Evolutionary conservation across 2,113 vertebrate genomes (phyloP).

Genomic region (Rafetus swinhoei): DNA sequence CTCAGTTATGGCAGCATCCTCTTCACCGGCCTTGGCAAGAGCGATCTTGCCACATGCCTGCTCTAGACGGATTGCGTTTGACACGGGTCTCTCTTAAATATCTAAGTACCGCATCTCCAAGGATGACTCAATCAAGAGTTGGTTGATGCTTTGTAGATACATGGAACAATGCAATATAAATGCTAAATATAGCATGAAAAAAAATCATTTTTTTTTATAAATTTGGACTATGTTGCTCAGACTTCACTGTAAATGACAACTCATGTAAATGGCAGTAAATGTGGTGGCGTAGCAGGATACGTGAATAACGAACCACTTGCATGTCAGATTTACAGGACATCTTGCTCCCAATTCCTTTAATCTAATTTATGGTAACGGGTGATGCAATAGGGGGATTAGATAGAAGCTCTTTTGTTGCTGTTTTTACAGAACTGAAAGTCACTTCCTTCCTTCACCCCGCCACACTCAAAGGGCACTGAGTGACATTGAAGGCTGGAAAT

Average conservation of each 20-base stretch:
- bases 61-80: not conserved
- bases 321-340: not conserved
- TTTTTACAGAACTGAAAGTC: not conserved
- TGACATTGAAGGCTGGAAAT: not conserved
- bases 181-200: not conserved
- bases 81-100: not conserved
- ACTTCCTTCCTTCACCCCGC: not conserved
- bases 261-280: not conserved
- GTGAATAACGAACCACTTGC: not conserved
- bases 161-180: not conserved
- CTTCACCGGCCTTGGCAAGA: not conserved
- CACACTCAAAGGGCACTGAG: fast-evolving
- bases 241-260: not conserved
- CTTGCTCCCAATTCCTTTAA: not conserved
- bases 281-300: not conserved
- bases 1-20: not conserved
- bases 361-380: not conserved
- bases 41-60: no score
- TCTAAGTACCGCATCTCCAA: not conserved
- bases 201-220: not conserved
- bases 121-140: not conserved
- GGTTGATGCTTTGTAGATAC: not conserved
- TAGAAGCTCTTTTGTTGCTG: not conserved
- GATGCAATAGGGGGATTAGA: not conserved
- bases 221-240: not conserved